Base-by-base conservation (phyloP, 2,797 vertebrate species). In the Diplodus puntazzo region DNA sequence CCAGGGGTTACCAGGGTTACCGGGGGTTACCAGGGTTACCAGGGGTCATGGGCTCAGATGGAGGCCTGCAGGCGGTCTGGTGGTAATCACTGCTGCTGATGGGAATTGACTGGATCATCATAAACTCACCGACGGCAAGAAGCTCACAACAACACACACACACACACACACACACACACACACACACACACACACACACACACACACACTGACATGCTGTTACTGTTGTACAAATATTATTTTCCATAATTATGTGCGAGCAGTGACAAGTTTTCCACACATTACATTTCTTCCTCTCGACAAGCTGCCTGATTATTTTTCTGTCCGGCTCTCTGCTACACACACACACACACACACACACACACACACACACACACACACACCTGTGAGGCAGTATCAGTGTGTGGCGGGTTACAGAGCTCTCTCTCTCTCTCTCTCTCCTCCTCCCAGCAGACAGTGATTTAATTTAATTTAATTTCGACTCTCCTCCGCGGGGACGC, bases 381-480 rank as follows among this genome's bases (percentile, higher is more conserved):
- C 82, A 62, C 74, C 79, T 73, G 68, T 61, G 72, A 73, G 59
- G 53, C 59, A 1, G 68, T 14, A 43, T 82, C 77, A 73, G 3
- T 54, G 78, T 39, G 65, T 55, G 59, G 62, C 75, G 7, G 62
- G 73, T 74, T 62, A 60, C 66, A 70, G 54, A 73, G 83, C 85
- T 77, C n/a, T 13, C 70, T 69, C 13, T 72, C 58, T 63, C 43
- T 11, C 39, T 42, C 30, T 4, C 42, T 10, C 12, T 13, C 42
- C 11, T 43, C 42, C 43, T 14, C 69, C 75, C 30, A 79, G 72
- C 81, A 79, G 86, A 83, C 83, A 73, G 63, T 80, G 83, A 88
- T 93, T 93, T 92, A 79, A 92, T 92, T 92, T 90, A 81, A 92
- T 88, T 88, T 88, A 59, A 85, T 90, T 86, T 83, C 67, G 48